A percentile compares a stretch with the other conserved stretches of the same genome.
Conservation (phyloP, 2,797 vertebrate genomes). For the Micropoecilia bifurca region DNA sequence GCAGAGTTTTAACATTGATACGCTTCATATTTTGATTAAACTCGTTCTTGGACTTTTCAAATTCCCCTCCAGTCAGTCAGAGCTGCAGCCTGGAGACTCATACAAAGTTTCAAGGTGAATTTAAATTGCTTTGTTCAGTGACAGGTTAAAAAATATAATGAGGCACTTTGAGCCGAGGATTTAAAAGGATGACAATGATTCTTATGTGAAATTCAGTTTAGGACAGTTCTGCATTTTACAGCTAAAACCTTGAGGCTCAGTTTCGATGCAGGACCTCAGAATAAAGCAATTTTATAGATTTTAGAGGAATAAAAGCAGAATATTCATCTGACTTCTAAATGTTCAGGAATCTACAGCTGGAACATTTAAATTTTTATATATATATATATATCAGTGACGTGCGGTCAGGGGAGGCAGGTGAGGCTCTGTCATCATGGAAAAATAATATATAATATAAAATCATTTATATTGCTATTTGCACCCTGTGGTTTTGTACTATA, state of each 20-base stretch:
- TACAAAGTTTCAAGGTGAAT: constrained; percentile 1
- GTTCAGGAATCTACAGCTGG: neutral
- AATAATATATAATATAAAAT: no score
- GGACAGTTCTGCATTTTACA: constrained; percentile 8
- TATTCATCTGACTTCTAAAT: neutral
- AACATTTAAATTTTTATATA: neutral
- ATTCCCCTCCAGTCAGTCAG: neutral
- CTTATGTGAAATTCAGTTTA: neutral
- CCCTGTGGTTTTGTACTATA: no score
- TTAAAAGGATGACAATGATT: constrained; percentile 5
- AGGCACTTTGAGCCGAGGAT: neutral
- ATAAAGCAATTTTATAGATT: neutral
- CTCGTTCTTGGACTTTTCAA: neutral
- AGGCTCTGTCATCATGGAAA: no score
- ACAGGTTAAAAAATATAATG: neutral
- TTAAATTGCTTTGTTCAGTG: neutral
- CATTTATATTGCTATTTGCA: no score
- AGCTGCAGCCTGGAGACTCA: neutral
- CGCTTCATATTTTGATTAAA: neutral
- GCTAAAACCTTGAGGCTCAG: neutral
- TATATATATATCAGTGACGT: no score
- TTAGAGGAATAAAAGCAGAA: constrained; percentile 1
- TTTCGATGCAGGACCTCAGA: constrained; percentile 10
- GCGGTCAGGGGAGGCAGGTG: no score
- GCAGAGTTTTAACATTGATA: neutral